Evolutionary conservation across 2,797 vertebrate species (phyloP).

Genomic region (Masticophis lateralis): DNA sequence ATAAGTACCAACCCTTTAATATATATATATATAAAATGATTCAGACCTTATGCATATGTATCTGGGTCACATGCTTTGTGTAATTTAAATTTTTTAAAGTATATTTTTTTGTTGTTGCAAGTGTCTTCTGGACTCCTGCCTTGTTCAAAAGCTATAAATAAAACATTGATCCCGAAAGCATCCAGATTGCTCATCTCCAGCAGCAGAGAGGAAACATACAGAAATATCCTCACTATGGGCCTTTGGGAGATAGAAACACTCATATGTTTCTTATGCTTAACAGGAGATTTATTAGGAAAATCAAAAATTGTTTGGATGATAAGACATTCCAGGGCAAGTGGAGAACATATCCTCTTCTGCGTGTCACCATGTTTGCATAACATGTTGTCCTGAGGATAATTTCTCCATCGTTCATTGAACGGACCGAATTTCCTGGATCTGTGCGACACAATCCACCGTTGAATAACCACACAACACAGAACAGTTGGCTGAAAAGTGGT

Average conservation of each 20-base stretch:
- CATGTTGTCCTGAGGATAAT: not conserved
- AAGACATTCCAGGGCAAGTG: not conserved
- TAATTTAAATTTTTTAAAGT: not conserved
- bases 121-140: slow-evolving; percentile 40
- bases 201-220: not conserved
- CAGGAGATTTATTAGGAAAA: not conserved
- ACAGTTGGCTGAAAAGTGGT: not conserved
- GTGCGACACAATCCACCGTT: not conserved
- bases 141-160: slow-evolving; percentile 51
- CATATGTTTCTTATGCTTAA: too few relatives aligned
- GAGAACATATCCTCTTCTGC: not conserved
- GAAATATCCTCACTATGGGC: not conserved
- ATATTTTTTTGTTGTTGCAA: slow-evolving; percentile 39
- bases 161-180: slow-evolving; percentile 10
- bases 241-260: not conserved
- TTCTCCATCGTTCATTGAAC: not conserved
- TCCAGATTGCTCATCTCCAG: not conserved
- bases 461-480: not conserved
- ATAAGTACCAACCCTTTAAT: slow-evolving; percentile 16
- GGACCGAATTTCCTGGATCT: not conserved
- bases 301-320: too few relatives aligned
- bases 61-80: slow-evolving; percentile 56
- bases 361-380: not conserved
- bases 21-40: slow-evolving; percentile 4
- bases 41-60: slow-evolving; percentile 64